Percentiles rank a stretch among this genome's conserved stretches.
These are phyloP conservation scores for Chroicocephalus ridibundus DNA, from an alignment of 2,113 vertebrate genomes.

Conservation along the genomic window DNA sequence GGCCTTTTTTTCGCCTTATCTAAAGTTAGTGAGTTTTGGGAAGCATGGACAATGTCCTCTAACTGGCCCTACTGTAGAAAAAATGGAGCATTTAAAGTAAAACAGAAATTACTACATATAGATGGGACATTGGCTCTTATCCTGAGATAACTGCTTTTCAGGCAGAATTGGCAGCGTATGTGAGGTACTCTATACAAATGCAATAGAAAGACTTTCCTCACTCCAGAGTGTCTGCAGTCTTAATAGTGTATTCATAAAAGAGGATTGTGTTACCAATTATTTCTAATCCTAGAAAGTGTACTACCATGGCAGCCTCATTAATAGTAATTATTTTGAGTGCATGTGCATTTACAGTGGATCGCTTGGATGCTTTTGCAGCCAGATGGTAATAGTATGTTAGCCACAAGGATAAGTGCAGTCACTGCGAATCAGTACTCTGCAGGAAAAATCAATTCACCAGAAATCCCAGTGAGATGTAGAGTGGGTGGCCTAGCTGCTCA, in stretches of 20 bases:
- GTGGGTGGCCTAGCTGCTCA: neutral
- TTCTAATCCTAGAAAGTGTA: constrained; percentile 36
- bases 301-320: constrained; percentile 3
- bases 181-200: neutral
- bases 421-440: neutral
- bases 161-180: neutral
- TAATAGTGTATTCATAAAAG: neutral
- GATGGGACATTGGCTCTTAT: neutral
- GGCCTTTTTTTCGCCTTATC: neutral
- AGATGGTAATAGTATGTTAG: neutral
- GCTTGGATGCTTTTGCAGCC: neutral
- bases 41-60: neutral
- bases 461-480: neutral
- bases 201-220: neutral
- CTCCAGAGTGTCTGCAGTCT: neutral
- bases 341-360: neutral
- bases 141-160: neutral
- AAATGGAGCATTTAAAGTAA: neutral
- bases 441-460: constrained; percentile 1
- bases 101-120: neutral
- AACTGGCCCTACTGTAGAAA: neutral
- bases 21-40: neutral
- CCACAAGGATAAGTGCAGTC: neutral
- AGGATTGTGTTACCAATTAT: constrained; percentile 28
- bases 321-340: constrained; percentile 22